Percentiles rank a stretch among this genome's conserved stretches.
These are phyloP conservation scores for Pelobates fuscus DNA, from an alignment of 2,113 vertebrate genomes.

Conservation along the genomic window DNA sequence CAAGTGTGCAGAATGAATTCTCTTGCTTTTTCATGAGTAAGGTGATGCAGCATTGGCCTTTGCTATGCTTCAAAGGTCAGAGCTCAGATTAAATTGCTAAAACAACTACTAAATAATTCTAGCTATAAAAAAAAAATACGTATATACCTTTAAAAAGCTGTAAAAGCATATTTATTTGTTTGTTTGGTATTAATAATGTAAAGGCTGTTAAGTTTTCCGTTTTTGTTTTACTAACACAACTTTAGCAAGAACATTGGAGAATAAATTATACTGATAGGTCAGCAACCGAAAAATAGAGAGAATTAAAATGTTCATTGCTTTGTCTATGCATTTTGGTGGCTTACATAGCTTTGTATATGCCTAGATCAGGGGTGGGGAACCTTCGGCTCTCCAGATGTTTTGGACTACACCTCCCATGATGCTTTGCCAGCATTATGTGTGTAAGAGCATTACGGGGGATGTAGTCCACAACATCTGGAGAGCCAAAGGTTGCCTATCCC, in stretches of 20 bases:
- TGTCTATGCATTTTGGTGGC: too few species aligned
- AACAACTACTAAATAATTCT: conserved; percentile 56
- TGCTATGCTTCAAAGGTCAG: conserved; percentile 53
- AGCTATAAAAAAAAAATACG: conserved; percentile 46
- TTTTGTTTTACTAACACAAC: not conserved
- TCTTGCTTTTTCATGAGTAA: conserved; percentile 28
- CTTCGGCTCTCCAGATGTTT: too few species aligned
- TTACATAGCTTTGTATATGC: too few species aligned
- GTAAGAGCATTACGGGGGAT: too few species aligned
- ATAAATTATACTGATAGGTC: too few species aligned
- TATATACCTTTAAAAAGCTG: conserved; percentile 53
- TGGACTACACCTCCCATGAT: too few species aligned
- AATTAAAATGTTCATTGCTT: too few species aligned
- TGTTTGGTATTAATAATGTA: not conserved
- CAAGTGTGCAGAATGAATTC: conserved; percentile 8
- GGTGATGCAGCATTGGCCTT: conserved; percentile 34
- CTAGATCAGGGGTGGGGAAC: too few species aligned
- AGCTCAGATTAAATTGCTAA: conserved; percentile 50
- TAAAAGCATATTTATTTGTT: conserved; percentile 51
- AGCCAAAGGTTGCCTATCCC: too few species aligned
- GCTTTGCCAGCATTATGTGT: too few species aligned
- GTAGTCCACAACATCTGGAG: too few species aligned
- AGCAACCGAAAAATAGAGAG: too few species aligned
- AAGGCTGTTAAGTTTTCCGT: not conserved
- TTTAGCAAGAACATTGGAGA: not conserved